phyloP scores from a whole-genome alignment of 1,140 invertebrate genomes.

The Gryon sp. region DNA sequence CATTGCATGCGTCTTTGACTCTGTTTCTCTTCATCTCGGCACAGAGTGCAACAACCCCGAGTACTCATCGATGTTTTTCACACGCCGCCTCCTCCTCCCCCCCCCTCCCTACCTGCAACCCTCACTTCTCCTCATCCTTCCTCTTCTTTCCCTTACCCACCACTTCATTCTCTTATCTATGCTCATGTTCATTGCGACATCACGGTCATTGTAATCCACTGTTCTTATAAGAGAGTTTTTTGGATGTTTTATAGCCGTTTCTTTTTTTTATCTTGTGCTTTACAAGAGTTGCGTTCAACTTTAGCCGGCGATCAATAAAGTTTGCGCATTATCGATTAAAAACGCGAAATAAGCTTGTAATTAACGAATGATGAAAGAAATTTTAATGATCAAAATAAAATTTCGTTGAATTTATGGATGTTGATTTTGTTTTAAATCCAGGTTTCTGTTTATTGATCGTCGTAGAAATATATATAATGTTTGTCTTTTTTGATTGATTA shows the following conservation, averaged over 20 bases:
- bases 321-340: constrained; percentile 7
- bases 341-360: background rate
- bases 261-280: constrained; percentile 10
- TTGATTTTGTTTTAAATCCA: too few species aligned
- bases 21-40: constrained; percentile 9
- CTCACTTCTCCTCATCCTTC: constrained; percentile 20
- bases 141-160: background rate
- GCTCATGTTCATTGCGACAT: constrained; percentile 21
- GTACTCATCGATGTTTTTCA: constrained; percentile 21
- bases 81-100: background rate
- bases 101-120: too few species aligned
- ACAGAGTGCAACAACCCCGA: constrained; percentile 47
- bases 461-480: too few species aligned
- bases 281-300: constrained; percentile 7
- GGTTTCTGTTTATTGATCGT: background rate
- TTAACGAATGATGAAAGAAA: background rate
- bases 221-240: constrained; percentile 23
- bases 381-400: constrained; percentile 19
- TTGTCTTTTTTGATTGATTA: too few species aligned
- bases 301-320: constrained; percentile 12
- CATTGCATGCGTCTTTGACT: constrained; percentile 57
- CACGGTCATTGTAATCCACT: constrained; percentile 26
- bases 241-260: constrained; percentile 25
- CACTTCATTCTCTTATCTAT: constrained; percentile 22
- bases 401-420: background rate